Conservation (phyloP, 2,888 invertebrate species). For the Pinctada fucata region DNA sequence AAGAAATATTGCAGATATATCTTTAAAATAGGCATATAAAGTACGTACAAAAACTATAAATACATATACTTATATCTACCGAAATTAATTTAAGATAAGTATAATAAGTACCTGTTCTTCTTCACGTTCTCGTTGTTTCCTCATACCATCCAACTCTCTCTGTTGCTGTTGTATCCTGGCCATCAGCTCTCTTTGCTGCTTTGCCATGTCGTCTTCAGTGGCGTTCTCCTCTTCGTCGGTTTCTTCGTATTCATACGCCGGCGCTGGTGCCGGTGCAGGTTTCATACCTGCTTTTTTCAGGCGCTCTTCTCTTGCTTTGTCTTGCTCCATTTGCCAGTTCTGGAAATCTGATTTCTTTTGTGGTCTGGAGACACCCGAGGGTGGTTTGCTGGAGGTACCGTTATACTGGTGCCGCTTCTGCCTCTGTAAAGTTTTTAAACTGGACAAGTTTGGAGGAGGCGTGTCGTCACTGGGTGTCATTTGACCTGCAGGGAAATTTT, state of each 20-base stretch:
- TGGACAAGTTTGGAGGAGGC: conserved; percentile 49
- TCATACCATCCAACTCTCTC: conserved; percentile 59
- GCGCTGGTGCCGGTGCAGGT: conserved; percentile 28
- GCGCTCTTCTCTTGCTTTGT: conserved; percentile 54
- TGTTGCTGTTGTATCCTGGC: conserved; percentile 62
- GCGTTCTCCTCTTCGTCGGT: conserved; percentile 37
- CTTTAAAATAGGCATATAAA: too few species aligned
- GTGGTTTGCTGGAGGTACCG: conserved; percentile 23
- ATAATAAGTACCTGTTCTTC: conserved; percentile 54
- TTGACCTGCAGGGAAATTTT: conserved; percentile 18
- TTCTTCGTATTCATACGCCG: conserved; percentile 51
- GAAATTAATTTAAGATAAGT: too few species aligned
- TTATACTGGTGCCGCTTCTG: conserved; percentile 7
- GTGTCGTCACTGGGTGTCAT: conserved; percentile 46
- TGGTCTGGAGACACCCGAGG: conserved; percentile 28
- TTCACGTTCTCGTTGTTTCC: conserved; percentile 48
- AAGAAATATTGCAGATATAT: too few species aligned
- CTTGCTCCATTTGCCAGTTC: conserved; percentile 69
- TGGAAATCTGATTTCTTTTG: conserved; percentile 59
- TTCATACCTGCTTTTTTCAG: conserved; percentile 42
- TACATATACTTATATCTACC: too few species aligned
- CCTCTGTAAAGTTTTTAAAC: conserved; percentile 48
- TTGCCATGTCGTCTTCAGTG: conserved; percentile 52
- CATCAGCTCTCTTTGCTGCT: conserved; percentile 60
- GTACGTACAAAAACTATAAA: too few species aligned